phyloP scores from a whole-genome alignment of 2,888 invertebrate genomes.

The Parnassius glacialis region DNA sequence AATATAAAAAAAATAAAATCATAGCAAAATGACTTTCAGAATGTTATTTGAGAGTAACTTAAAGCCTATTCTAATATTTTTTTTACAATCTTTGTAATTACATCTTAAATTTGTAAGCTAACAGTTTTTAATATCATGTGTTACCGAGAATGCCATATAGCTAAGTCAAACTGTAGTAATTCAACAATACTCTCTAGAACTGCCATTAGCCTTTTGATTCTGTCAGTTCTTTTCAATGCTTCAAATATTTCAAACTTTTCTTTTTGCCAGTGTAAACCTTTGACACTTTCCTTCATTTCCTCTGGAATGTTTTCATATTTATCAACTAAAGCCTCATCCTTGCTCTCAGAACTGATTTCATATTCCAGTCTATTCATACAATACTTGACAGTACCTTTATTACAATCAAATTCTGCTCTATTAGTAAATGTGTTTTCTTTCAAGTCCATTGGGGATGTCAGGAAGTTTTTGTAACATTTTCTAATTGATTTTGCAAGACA shows the following conservation, averaged over 20 bases:
- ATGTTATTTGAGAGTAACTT: too few species aligned
- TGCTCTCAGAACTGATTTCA: conserved; percentile 56
- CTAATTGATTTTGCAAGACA: conserved; percentile 52
- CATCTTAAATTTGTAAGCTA: too few species aligned
- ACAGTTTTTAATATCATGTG: conserved; percentile 3
- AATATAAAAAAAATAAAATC: too few species aligned
- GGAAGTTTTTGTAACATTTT: conserved; percentile 58
- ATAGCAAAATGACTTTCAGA: too few species aligned
- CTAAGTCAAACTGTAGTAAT: conserved; percentile 78
- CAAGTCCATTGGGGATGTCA: conserved; percentile 55
- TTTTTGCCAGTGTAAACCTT: conserved; percentile 66
- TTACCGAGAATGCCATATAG: conserved; percentile 79
- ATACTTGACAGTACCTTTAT: conserved; percentile 64
- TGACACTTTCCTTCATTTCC: conserved; percentile 57
- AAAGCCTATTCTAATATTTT: too few species aligned
- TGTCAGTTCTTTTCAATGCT: conserved; percentile 54
- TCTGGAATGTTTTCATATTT: conserved; percentile 55
- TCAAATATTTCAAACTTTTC: conserved; percentile 69
- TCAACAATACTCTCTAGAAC: conserved; percentile 74
- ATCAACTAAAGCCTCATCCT: conserved; percentile 58
- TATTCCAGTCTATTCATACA: conserved; percentile 64
- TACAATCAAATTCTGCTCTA: conserved; percentile 49
- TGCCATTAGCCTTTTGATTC: conserved; percentile 74
- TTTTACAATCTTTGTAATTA: too few species aligned
- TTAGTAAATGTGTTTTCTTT: conserved; percentile 61